These are phyloP conservation scores for Doris montereyensis DNA, from an alignment of 2,888 invertebrate species.

Conservation along the genomic window DNA sequence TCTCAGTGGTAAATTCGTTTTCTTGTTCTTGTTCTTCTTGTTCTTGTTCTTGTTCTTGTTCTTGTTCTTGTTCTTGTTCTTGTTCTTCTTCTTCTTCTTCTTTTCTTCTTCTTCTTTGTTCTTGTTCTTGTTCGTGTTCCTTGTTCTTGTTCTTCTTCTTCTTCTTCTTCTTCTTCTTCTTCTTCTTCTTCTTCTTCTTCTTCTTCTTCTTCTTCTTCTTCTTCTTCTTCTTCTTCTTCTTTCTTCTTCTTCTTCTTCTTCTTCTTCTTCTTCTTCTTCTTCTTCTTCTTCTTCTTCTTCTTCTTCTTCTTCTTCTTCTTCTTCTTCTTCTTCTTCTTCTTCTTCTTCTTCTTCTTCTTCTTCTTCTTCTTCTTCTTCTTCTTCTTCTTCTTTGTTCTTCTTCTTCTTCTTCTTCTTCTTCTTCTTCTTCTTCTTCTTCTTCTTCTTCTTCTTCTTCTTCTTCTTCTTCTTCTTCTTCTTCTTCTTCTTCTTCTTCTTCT, in stretches of 20 bases:
- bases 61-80: slow-evolving; percentile 28
- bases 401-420: not conserved
- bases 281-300: slow-evolving; percentile 2
- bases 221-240: not conserved
- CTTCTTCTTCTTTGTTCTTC: not conserved
- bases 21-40: not conserved
- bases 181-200: not conserved
- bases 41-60: not conserved
- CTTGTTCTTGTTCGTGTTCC: not conserved
- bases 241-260: not conserved
- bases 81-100: slow-evolving; percentile 12
- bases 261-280: slow-evolving; percentile 1
- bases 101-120: not conserved
- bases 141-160: not conserved
- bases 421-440: not conserved
- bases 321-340: not conserved
- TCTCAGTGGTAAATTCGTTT: no score
- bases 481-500: slow-evolving; percentile 1
- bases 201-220: not conserved
- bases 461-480: not conserved
- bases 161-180: not conserved
- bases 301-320: not conserved
- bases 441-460: not conserved
- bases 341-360: not conserved
- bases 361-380: not conserved